Base-by-base conservation (phyloP, 2,888 invertebrate species). In the Acanthococcus lagerstroemiae region DNA sequence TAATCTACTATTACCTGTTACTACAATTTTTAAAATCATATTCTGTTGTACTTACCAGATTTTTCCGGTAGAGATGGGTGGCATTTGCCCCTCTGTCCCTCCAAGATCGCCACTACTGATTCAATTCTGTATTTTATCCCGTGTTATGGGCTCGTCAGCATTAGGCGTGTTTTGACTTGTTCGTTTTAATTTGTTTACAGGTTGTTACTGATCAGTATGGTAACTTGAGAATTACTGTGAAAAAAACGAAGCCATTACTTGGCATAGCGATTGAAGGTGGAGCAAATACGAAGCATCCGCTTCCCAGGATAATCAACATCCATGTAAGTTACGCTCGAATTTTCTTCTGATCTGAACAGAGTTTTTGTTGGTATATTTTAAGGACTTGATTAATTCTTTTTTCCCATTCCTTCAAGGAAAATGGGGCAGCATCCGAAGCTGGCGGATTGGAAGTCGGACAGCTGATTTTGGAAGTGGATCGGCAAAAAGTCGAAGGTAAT, bases 191-290 rank as follows among this genome's bases (percentile, higher is more conserved):
- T n/a, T n/a, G n/a, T n/a, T n/a, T n/a, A 5, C 70, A 75, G 75
- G 88, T 90, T 71, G 85, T 88, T 73, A 82, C 87, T 73, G 91
- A 91, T 78, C 86, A 89, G 77, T 89, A 89, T 78, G 91, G 91
- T 72, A 90, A 90, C 78, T 82, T 92, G 73, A 83, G 90, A 76
- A 87, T 94, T 73, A 87, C 87, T 71, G 90, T 95, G 71, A 89
- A 89, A 78, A 95, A 95, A 80, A 90, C 88, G 65, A 93, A 93
- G 78, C 90, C 94, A 56, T 91, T 92, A 74, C 83, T 96, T 73
- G 95, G 96, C 71, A 92, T 96, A 74, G 95, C 95, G 70, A 95
- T 96, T 74, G 95, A 95, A 80, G 96, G 96, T 69, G 96, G 96
- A 69, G 90, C 91, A 73, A 94, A 96, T 78, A 95, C 95, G 54